Percentiles rank a stretch among this genome's conserved stretches.
These are phyloP conservation scores for Centrocercus urophasianus DNA, from an alignment of 2,113 vertebrate genomes.

Conservation along the genomic window DNA sequence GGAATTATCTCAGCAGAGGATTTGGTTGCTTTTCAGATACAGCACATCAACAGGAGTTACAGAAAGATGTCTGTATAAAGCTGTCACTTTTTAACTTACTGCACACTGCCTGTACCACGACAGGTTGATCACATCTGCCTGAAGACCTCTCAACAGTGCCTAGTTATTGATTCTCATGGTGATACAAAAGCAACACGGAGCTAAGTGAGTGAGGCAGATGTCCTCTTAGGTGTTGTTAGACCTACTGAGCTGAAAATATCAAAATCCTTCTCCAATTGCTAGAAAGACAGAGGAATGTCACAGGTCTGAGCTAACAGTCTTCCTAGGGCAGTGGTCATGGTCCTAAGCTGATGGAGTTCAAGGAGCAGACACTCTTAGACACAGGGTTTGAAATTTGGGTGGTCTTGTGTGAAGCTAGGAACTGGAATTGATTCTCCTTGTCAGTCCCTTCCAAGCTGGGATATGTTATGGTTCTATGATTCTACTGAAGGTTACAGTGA, in stretches of 20 bases:
- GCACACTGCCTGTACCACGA: not conserved
- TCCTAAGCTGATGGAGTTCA: not conserved
- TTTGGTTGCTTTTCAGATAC: not conserved
- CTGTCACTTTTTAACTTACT: not conserved
- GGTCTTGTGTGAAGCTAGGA: not conserved
- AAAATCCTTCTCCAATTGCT: not conserved
- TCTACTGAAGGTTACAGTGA: not conserved
- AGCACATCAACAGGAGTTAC: not conserved
- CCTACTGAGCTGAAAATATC: not conserved
- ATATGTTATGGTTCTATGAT: not conserved
- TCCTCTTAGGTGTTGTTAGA: not conserved
- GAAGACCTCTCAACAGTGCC: not conserved
- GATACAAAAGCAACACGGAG: not conserved
- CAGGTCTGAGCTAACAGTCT: not conserved
- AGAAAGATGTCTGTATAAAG: not conserved
- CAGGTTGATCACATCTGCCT: not conserved
- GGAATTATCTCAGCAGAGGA: not conserved
- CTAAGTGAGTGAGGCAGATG: not conserved
- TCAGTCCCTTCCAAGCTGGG: not conserved
- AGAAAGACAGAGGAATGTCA: not conserved
- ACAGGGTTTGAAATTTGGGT: not conserved
- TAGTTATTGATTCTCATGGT: not conserved
- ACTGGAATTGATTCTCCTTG: not conserved
- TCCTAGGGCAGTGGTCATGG: not conserved
- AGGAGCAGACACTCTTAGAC: not conserved